A percentile compares a stretch with the other conserved stretches of the same genome.
These are phyloP conservation scores for Apantesis nais DNA, from an alignment of 2,888 invertebrate species.

Conservation along the genomic window DNA sequence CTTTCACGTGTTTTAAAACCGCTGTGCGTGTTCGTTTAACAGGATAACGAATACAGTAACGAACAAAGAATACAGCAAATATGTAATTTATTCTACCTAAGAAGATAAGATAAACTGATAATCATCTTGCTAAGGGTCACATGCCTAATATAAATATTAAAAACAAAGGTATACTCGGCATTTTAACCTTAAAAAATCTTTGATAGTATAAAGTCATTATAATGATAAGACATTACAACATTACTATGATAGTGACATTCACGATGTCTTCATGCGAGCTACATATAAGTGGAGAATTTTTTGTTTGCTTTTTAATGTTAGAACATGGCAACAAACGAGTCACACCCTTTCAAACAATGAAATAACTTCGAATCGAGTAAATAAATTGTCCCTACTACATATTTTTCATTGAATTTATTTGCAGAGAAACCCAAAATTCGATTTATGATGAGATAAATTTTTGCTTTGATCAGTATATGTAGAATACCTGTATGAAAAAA, in stretches of 20 bases:
- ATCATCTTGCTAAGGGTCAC: background rate
- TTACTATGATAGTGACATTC: slow-evolving; percentile 15
- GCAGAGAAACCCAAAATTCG: background rate
- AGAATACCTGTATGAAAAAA: no score
- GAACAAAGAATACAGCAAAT: background rate
- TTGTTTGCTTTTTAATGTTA: background rate
- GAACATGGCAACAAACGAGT: background rate
- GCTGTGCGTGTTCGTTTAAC: slow-evolving; percentile 39
- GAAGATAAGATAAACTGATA: background rate
- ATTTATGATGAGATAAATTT: background rate
- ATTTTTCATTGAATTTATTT: background rate
- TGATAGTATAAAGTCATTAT: background rate
- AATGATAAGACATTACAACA: background rate
- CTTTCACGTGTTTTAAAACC: slow-evolving; percentile 55
- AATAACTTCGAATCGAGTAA: background rate
- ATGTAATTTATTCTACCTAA: background rate
- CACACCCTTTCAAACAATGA: background rate
- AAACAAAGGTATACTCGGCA: background rate
- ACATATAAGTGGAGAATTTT: background rate
- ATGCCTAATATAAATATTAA: background rate
- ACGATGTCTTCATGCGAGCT: slow-evolving; percentile 3
- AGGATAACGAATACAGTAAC: slow-evolving; percentile 11
- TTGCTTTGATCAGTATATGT: background rate
- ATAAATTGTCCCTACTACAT: background rate
- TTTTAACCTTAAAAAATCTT: background rate